Conservation (phyloP, 2,113 vertebrate genomes). For the Oncorhynchus kisutch region DNA sequence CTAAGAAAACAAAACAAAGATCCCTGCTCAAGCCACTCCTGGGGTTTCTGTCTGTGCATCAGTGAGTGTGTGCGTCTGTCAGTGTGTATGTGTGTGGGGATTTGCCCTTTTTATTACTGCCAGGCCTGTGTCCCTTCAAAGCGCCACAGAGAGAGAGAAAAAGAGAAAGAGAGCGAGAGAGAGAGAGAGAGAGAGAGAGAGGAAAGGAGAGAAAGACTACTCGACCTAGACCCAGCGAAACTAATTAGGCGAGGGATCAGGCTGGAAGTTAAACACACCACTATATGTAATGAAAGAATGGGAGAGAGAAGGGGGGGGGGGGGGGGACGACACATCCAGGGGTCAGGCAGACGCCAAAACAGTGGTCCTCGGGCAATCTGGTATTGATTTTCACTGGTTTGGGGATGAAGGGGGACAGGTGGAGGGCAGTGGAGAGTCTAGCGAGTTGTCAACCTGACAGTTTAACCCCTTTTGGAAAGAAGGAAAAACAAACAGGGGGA, state of each 20-base stretch:
- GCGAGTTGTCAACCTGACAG: constrained; percentile 78
- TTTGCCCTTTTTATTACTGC: constrained; percentile 80
- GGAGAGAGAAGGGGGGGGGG: constrained; percentile 54
- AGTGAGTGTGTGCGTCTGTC: constrained; percentile 17
- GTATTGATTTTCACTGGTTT: constrained; percentile 86
- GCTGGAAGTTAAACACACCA: constrained; percentile 86
- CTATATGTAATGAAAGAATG: constrained; percentile 85
- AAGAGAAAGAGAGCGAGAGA: constrained; percentile 53
- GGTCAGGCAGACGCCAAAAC: constrained; percentile 82
- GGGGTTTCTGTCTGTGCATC: constrained; percentile 40
- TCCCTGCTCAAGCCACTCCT: constrained; percentile 50
- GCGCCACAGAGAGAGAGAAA: constrained; percentile 61
- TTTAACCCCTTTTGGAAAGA: constrained; percentile 77
- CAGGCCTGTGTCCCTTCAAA: constrained; percentile 82
- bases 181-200: constrained; percentile 30
- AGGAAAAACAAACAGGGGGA: constrained; percentile 76
- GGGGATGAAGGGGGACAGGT: constrained; percentile 72
- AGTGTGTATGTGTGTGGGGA: constrained; percentile 67
- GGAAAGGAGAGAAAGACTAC: constrained; percentile 56
- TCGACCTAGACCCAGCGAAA: constrained; percentile 78
- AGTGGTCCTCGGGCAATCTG: constrained; percentile 80
- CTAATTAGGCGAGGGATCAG: constrained; percentile 88
- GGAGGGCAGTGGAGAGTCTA: constrained; percentile 68
- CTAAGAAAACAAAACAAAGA: constrained; percentile 84
- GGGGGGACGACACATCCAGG: constrained; percentile 78